Conservation (phyloP, 2,888 invertebrate species). For the Eupeodes latifasciatus region DNA sequence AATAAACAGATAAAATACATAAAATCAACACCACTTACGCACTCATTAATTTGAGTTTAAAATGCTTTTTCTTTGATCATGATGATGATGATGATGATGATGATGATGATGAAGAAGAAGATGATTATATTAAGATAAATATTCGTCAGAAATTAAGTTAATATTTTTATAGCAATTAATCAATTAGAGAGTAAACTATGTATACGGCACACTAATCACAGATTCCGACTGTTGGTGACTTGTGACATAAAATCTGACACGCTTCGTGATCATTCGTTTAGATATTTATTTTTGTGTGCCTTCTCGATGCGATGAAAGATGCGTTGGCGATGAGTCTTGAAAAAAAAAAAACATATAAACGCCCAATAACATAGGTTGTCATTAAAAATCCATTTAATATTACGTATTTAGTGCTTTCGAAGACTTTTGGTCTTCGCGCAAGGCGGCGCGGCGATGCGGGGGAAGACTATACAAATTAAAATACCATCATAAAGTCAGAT, state of each 20-base stretch:
- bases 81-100: slow-evolving; percentile 21
- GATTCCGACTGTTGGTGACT: slow-evolving; percentile 5
- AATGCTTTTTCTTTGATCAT: slow-evolving; percentile 21
- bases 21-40: slow-evolving; percentile 1
- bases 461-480: neutral
- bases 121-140: slow-evolving; percentile 27
- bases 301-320: slow-evolving; percentile 1
- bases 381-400: slow-evolving; percentile 36
- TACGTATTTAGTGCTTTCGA: neutral
- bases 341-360: neutral
- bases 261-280: neutral
- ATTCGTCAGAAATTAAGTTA: slow-evolving; percentile 32
- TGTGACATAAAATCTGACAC: slow-evolving; percentile 36
- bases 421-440: too few relatives aligned
- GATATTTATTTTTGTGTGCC: neutral
- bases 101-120: neutral
- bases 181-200: slow-evolving; percentile 13
- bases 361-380: slow-evolving; percentile 22
- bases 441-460: too few relatives aligned
- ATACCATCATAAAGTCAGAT: slow-evolving; percentile 8
- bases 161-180: slow-evolving; percentile 43
- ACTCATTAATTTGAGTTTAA: slow-evolving; percentile 17
- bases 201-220: neutral
- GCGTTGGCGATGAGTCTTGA: neutral
- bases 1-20: neutral